These are phyloP conservation scores for Rhopilema esculentum DNA, from an alignment of 30 jellyfish, hydroid and myxozoan genomes.

Conservation along the genomic window DNA sequence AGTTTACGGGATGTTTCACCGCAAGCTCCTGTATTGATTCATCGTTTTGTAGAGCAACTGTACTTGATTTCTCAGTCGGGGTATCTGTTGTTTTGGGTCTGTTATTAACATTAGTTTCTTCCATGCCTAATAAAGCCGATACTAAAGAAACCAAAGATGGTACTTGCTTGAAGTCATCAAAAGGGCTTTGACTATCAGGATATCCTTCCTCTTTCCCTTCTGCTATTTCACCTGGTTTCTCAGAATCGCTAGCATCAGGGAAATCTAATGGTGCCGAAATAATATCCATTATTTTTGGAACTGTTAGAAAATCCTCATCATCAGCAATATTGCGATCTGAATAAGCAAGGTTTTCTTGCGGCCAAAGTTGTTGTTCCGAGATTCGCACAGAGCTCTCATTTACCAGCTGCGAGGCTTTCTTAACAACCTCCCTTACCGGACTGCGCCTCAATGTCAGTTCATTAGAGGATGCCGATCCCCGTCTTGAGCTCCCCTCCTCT, in stretches of 20 bases:
- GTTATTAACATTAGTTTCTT: neutral
- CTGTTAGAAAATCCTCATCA: neutral
- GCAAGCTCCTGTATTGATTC: neutral
- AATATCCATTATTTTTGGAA: neutral
- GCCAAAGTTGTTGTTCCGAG: neutral
- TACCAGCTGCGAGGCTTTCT: neutral
- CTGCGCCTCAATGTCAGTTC: slow-evolving; percentile 33
- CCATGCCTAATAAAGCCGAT: neutral
- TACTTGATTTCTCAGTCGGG: neutral
- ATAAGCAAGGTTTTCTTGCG: neutral
- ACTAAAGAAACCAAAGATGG: neutral
- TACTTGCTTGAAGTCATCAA: neutral
- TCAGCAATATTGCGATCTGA: neutral
- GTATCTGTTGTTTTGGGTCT: neutral
- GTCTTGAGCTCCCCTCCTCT: slow-evolving; percentile 40
- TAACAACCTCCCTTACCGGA: neutral
- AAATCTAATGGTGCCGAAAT: neutral
- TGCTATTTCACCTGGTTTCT: neutral
- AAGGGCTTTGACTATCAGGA: neutral
- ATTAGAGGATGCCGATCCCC: slow-evolving; percentile 30
- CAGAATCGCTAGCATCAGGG: neutral
- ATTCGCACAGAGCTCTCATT: neutral
- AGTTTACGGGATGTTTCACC: neutral
- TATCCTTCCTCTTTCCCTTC: neutral
- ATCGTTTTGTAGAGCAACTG: neutral